Evolutionary conservation across 1,140 invertebrate species (phyloP).

Genomic region (silkworm (Bombyx mori)): ASM3026992v2 NC_085110.1:13372001-13372500

Average conservation of each 20-base stretch:
- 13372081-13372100: slow-evolving; percentile 74
- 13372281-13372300: slow-evolving; percentile 19
- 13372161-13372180: neutral
- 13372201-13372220: neutral
- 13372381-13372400: slow-evolving; percentile 59
- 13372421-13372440: slow-evolving; percentile 4
- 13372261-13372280: too few relatives aligned
- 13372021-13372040: slow-evolving; percentile 69
- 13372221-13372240: neutral
- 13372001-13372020: slow-evolving; percentile 72
- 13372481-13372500: slow-evolving; percentile 34
- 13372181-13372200: neutral
- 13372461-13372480: neutral
- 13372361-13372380: slow-evolving; percentile 49
- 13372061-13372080: slow-evolving; percentile 74
- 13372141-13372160: slow-evolving; percentile 27
- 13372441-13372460: slow-evolving; percentile 2
- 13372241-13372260: neutral
- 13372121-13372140: slow-evolving; percentile 68
- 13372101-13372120: slow-evolving; percentile 70
- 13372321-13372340: slow-evolving; percentile 48
- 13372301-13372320: slow-evolving; percentile 63
- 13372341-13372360: slow-evolving; percentile 54
- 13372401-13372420: slow-evolving; percentile 6
- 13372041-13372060: slow-evolving; percentile 65